Percentiles rank a stretch among this genome's conserved stretches.
These are phyloP conservation scores for Zelostemma sp. DNA, from an alignment of 1,140 invertebrate genomes.

Conservation along the genomic window DNA sequence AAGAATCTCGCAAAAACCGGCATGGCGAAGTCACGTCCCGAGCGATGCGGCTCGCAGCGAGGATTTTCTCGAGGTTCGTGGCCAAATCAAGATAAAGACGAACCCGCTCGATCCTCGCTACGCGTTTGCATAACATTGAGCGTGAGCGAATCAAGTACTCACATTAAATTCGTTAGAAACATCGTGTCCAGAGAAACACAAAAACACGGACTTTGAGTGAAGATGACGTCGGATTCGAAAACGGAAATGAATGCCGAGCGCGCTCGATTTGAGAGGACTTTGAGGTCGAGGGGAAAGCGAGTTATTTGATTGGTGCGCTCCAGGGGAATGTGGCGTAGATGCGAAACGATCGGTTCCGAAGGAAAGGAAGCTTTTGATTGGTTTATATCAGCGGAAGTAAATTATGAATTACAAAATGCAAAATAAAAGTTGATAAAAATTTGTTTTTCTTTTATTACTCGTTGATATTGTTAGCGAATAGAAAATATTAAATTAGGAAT, in stretches of 20 bases:
- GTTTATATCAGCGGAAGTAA: not conserved
- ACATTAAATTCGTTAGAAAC: constrained; percentile 65
- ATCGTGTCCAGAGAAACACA: constrained; percentile 66
- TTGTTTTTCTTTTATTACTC: too few species aligned
- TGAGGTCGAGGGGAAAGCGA: not conserved
- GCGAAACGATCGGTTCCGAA: too few species aligned
- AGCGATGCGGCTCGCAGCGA: constrained; percentile 34
- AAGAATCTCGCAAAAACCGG: constrained; percentile 21
- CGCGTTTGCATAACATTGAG: not conserved
- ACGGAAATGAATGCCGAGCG: constrained; percentile 57
- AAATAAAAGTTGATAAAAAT: not conserved
- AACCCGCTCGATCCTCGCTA: constrained; percentile 26
- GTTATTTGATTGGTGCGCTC: not conserved
- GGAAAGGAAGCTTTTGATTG: not conserved
- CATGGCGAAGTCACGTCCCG: constrained; percentile 15
- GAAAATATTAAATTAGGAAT: too few species aligned
- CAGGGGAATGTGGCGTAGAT: too few species aligned
- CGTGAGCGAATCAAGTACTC: constrained; percentile 46
- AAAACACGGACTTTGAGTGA: constrained; percentile 63
- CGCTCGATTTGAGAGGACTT: constrained; percentile 20
- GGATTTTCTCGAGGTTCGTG: constrained; percentile 51
- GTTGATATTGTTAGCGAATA: too few species aligned
- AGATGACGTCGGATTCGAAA: constrained; percentile 64
- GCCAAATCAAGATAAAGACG: constrained; percentile 47
- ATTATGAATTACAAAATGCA: not conserved